Conservation (phyloP, 2,888 invertebrate genomes). For the Caenorhabditis plicata region DNA sequence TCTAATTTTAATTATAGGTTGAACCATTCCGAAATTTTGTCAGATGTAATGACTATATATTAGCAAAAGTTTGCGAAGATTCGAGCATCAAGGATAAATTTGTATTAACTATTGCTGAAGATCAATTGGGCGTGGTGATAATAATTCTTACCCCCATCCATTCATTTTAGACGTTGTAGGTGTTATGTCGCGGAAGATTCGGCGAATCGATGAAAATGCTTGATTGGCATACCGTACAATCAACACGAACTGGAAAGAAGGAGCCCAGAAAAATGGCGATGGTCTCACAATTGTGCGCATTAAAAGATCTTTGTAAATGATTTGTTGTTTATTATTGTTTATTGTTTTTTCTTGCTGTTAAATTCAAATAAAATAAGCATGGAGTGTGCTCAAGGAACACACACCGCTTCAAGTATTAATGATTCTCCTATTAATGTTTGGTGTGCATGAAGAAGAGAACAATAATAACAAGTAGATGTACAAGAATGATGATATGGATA, state of each 20-base stretch:
- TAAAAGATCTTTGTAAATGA: conserved; percentile 1
- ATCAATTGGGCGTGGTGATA: conserved; percentile 28
- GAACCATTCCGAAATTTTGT: conserved; percentile 38
- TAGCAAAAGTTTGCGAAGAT: conserved; percentile 36
- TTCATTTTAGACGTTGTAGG: neutral
- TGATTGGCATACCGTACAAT: conserved; percentile 27
- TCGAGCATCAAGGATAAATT: conserved; percentile 32
- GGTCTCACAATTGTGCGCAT: conserved; percentile 21
- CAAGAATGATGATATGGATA: too few relatives aligned
- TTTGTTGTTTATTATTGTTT: neutral
- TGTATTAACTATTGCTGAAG: conserved; percentile 32
- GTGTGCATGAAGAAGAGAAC: too few relatives aligned
- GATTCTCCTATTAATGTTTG: too few relatives aligned
- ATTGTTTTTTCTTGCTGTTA: neutral
- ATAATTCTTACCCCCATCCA: neutral
- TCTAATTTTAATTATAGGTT: conserved; percentile 21
- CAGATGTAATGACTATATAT: conserved; percentile 30
- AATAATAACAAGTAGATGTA: too few relatives aligned
- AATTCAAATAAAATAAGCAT: neutral
- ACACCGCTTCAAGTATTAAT: too few relatives aligned
- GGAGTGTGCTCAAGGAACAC: too few relatives aligned
- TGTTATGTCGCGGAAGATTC: conserved; percentile 22
- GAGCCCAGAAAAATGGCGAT: conserved; percentile 32
- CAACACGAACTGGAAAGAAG: conserved; percentile 26
- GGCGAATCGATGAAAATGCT: conserved; percentile 28